Evolutionary conservation across 2,888 invertebrate species (phyloP), one percentile per base, ranked within the genome.

Genomic region (Pterostichus niger): DNA sequence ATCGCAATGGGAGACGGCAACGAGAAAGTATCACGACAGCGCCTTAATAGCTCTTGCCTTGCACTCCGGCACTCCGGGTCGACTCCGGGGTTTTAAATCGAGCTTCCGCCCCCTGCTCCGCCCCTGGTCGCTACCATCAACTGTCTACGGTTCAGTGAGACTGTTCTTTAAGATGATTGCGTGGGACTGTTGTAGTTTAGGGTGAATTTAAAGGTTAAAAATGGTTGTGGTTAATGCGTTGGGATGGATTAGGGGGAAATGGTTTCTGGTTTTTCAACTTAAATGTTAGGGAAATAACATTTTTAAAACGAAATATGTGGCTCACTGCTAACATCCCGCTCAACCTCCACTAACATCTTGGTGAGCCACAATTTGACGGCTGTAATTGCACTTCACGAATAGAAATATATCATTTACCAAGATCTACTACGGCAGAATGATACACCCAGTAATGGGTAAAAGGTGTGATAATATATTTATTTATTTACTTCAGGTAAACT

Each of bases 81-180:
- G 52, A n/a, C n/a, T 52, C 13, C 52, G n/a, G 52, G 52, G 52
- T 52, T 52, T 52, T 52, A 13, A 52, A 52, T 52, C 52, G n/a
- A 52, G 52, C 52, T n/a, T 52, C 13, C 52, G n/a, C 52, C n/a
- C 13, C n/a, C 5, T n/a, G 52, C 40, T 9, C n/a, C 52, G 52
- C 52, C 52, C 52, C 10, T 52, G 4, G 1, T 5, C 52, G 3
- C 13, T 0, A 52, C 13, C 52, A 0, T 6, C 52, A 52, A 13
- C n/a, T 13, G 52, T 52, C 52, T 10, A 52, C 52, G 13, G 6
- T 52, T 13, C 52, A n/a, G 52, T 52, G 52, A 52, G 13, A 52
- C 52, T 52, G 52, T 52, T 52, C 52, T 52, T 5, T n/a, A 2
- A 5, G 52, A 52, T 52, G 52, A 52, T 13, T 52, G 52, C 13